phyloP scores from a whole-genome alignment of 2,797 vertebrate species.

The Schizothorax lantsangensis region DNA sequence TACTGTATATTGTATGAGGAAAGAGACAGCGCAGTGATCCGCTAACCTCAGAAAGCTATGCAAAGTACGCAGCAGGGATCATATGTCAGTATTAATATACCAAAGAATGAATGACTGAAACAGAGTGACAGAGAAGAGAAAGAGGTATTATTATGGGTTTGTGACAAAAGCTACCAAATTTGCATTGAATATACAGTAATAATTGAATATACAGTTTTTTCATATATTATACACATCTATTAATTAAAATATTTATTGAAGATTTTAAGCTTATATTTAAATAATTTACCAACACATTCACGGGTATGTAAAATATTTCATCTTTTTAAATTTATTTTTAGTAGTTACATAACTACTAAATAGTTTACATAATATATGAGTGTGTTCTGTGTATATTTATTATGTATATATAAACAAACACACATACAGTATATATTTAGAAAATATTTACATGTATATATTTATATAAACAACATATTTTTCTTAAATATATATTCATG shows the following conservation, averaged over 20 bases:
- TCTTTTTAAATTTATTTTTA: not conserved
- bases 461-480: no score
- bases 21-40: conserved; percentile 50
- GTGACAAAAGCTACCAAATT: conserved; percentile 51
- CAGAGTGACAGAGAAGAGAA: conserved; percentile 59
- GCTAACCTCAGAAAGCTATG: conserved; percentile 68
- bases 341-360: no score
- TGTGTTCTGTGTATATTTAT: no score
- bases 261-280: not conserved
- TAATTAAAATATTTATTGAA: no score
- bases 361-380: no score
- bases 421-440: no score
- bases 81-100: conserved; percentile 78
- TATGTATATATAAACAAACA: no score
- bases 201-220: not conserved
- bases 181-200: conserved; percentile 36
- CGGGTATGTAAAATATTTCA: no score
- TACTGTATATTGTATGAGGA: conserved; percentile 56
- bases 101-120: conserved; percentile 58
- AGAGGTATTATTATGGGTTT: conserved; percentile 57
- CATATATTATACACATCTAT: not conserved
- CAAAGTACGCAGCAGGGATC: conserved; percentile 70
- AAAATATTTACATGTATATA: no score
- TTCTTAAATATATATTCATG: no score
- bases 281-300: not conserved